Evolutionary conservation across 2,113 vertebrate species (phyloP).

Genomic region (Ranitomeya imitator): DNA sequence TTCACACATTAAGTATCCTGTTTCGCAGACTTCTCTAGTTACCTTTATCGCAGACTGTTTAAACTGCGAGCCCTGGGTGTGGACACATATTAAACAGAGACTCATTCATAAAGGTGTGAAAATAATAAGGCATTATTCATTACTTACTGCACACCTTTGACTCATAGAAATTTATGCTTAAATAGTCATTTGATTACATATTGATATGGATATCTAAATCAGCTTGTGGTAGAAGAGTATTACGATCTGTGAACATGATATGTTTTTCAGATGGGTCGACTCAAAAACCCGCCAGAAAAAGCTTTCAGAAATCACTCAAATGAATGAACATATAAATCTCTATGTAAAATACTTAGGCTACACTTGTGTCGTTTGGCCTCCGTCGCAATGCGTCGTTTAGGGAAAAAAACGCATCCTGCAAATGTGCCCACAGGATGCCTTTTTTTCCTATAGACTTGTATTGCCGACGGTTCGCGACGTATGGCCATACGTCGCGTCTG

Average conservation of each 20-base stretch:
- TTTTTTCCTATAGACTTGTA: too few species aligned
- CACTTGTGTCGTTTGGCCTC: too few species aligned
- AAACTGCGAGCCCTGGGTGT: neutral
- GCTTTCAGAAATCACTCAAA: too few species aligned
- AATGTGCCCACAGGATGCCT: too few species aligned
- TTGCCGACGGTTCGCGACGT: too few species aligned
- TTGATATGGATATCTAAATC: neutral
- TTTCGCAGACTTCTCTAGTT: constrained; percentile 27
- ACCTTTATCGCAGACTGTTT: constrained; percentile 23
- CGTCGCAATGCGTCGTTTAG: too few species aligned
- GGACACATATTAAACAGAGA: constrained; percentile 17
- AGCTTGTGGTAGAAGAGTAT: neutral
- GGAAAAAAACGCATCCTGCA: too few species aligned
- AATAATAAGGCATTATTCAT: constrained; percentile 9
- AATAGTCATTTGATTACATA: neutral
- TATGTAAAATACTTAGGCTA: too few species aligned
- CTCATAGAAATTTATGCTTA: neutral
- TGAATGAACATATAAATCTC: too few species aligned
- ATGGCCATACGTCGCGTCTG: too few species aligned
- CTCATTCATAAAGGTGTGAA: constrained; percentile 22
- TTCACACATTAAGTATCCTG: constrained; percentile 32
- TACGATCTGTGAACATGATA: neutral
- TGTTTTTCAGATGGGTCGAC: too few species aligned
- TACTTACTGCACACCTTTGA: neutral
- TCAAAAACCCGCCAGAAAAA: too few species aligned